A percentile compares a stretch with the other conserved stretches of the same genome.
phyloP scores from a whole-genome alignment of 64 coral and sea anemone genomes.

The Montipora capricornis region DNA sequence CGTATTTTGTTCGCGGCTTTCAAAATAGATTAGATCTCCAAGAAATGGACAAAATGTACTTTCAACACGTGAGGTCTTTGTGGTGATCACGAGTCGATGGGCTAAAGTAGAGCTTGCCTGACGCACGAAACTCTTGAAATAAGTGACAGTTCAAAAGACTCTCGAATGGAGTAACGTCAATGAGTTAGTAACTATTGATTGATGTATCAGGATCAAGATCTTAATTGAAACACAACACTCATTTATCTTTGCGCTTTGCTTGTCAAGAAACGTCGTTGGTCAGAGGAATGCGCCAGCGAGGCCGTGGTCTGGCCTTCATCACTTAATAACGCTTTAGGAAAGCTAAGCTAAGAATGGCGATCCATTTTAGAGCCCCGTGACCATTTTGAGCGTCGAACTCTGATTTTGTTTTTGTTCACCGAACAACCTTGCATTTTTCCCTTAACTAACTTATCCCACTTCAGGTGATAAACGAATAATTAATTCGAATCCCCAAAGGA shows the following conservation, averaged over 20 bases:
- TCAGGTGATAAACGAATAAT: not conserved
- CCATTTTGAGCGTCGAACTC: too few relatives aligned
- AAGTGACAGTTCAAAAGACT: not conserved
- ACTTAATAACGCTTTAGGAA: too few relatives aligned
- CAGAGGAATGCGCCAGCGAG: too few relatives aligned
- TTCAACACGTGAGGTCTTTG: not conserved
- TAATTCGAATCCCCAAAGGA: not conserved
- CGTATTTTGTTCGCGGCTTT: not conserved
- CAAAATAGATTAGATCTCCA: not conserved
- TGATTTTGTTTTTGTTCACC: too few relatives aligned
- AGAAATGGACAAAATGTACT: not conserved
- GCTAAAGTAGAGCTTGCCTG: not conserved
- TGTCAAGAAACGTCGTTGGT: not conserved
- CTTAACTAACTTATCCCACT: not conserved
- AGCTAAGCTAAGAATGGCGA: too few relatives aligned
- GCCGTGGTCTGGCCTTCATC: too few relatives aligned
- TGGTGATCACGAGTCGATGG: not conserved
- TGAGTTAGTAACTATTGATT: not conserved
- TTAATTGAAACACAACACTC: not conserved
- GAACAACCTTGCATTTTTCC: not conserved
- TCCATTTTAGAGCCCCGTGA: too few relatives aligned
- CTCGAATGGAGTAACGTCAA: not conserved
- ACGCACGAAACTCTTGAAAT: not conserved
- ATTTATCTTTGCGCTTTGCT: not conserved
- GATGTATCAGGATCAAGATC: not conserved